These are phyloP conservation scores for Semotilus atromaculatus DNA, from an alignment of 2,797 vertebrate genomes.

Conservation along the genomic window DNA sequence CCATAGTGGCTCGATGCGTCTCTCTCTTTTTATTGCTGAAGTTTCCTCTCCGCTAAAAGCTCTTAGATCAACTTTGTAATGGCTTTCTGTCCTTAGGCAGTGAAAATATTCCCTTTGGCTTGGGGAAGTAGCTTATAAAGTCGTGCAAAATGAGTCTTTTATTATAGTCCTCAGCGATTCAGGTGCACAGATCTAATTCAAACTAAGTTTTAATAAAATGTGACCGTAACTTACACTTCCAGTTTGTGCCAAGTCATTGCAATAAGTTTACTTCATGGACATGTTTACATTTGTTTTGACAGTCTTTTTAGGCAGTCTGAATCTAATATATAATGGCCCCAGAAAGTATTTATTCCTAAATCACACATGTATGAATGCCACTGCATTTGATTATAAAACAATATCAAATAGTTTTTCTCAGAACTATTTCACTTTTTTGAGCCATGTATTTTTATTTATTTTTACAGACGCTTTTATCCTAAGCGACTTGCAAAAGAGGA, in stretches of 20 bases:
- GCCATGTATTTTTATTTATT: no score
- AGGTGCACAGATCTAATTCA: neutral
- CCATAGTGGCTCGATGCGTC: constrained; percentile 13
- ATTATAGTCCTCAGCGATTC: constrained; percentile 7
- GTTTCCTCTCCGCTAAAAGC: constrained; percentile 37
- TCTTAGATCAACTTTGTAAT: constrained; percentile 42
- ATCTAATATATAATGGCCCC: neutral
- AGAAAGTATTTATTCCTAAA: neutral
- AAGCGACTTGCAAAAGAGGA: neutral
- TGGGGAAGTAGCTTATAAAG: constrained; percentile 39
- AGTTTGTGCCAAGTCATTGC: neutral
- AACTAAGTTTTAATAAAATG: neutral
- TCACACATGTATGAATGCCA: neutral
- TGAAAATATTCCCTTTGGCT: constrained; percentile 48
- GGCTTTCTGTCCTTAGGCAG: constrained; percentile 29
- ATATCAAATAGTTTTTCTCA: neutral
- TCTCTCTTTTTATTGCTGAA: constrained; percentile 52
- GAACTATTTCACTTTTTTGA: neutral
- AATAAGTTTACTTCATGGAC: neutral
- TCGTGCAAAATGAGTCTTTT: neutral
- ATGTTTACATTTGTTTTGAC: neutral
- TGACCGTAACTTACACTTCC: neutral
- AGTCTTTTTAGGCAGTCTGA: neutral
- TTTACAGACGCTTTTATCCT: neutral
- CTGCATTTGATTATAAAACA: neutral